Percentiles rank a stretch among this genome's conserved stretches.
These are phyloP conservation scores for Apogon talboti DNA, from an alignment of 2,797 vertebrate species.

Conservation along the genomic window DNA sequence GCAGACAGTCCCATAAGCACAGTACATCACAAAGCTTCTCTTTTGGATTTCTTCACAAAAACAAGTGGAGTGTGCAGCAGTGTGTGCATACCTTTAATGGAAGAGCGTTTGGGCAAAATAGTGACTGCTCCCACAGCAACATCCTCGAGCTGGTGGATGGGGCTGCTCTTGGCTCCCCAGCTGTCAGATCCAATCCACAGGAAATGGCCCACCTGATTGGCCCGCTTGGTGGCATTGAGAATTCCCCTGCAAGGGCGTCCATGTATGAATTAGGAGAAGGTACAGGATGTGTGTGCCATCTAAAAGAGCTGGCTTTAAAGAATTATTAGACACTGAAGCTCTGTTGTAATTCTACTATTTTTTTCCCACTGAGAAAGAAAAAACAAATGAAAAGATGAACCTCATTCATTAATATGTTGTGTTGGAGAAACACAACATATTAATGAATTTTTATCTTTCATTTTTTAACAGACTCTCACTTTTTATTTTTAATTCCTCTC, in stretches of 20 bases:
- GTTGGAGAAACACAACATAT: constrained; percentile 1
- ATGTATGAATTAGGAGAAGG: constrained; percentile 49
- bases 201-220: constrained; percentile 92
- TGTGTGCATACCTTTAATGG: constrained; percentile 88
- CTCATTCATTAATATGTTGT: neutral
- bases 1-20: too few relatives aligned
- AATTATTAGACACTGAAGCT: constrained; percentile 32
- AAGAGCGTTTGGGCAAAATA: constrained; percentile 93
- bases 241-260: constrained; percentile 86
- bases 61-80: neutral
- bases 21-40: neutral
- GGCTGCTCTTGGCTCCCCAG: constrained; percentile 92
- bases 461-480: constrained; percentile 15
- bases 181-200: constrained; percentile 97
- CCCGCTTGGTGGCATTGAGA: constrained; percentile 93
- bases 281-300: constrained; percentile 33
- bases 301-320: constrained; percentile 32
- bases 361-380: constrained; percentile 20
- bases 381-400: neutral
- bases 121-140: constrained; percentile 93
- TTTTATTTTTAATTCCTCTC: constrained; percentile 13
- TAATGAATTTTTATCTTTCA: constrained; percentile 23
- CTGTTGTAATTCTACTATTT: constrained; percentile 12
- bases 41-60: neutral
- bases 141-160: constrained; percentile 89